Base-by-base conservation (phyloP, 2,888 invertebrate genomes). In the Ctenicera cuprea region DNA sequence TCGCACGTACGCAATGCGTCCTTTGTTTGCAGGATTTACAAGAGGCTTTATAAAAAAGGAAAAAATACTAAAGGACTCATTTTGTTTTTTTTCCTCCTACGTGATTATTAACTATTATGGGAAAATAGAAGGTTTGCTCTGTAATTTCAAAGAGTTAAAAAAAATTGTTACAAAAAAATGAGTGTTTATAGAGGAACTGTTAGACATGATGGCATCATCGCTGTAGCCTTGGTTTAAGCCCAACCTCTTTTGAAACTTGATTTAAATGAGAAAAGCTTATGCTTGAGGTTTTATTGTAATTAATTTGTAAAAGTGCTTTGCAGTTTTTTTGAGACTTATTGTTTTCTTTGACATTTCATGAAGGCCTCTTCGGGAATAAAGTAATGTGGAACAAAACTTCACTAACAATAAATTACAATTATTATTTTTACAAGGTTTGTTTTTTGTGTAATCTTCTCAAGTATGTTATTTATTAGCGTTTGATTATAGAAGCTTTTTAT, bases 11-110 rank as follows among this genome's bases (percentile, higher is more conserved):
- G 59, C 66, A 67, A 33, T 61, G 52, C 45, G 38, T 57, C 45
- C 72, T 73, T 73, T 73, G 72, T 73, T 73, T 45, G 67, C 38
- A 18, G 61, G 65, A 57, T 65, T 65, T 61, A 52, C 61, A 33
- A 63, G 63, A 20, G 66, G 45, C 65, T 71, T 52, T 22, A 30
- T n/a, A 48, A 20, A 48, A 18, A 20, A 18, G 16, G 11, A 48
- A 48, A 48, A 18, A 37, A 59, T 38, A 38, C 37, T 41, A 14
- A 38, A 41, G 14, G 3, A 14, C 41, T 41, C 41, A n/a, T 41
- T 41, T 41, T 14, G 41, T 41, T 41, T 41, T 3, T 18, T 48
- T 7, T 8, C 48, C 20, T 14, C 48, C 18, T 8, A 18, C 16
- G 4, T 9, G 48, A 48, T 9, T 16, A 48, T 48, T 18, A 18